Conservation (phyloP, 2,113 vertebrate species). For the mouse (Mus musculus) region GRCm39 chr15:7989501-7990000, state of each 20-base stretch:
- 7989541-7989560: not conserved
- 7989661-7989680: conserved; percentile 34
- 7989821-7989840: too few relatives aligned
- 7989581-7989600: not conserved
- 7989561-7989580: not conserved
- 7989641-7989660: conserved; percentile 32
- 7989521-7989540: not conserved
- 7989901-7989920: too few relatives aligned
- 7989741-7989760: not conserved
- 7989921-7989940: too few relatives aligned
- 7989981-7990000: too few relatives aligned
- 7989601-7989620: not conserved
- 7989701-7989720: not conserved
- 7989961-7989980: too few relatives aligned
- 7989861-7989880: too few relatives aligned
- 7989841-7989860: too few relatives aligned
- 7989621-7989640: not conserved
- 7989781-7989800: not conserved
- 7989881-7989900: too few relatives aligned
- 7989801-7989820: not conserved
- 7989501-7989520: not conserved
- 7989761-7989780: not conserved
- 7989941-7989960: too few relatives aligned
- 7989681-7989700: conserved; percentile 25
- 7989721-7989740: conserved; percentile 29